Evolutionary conservation across 2,888 invertebrate species (phyloP).

Genomic region (Nomada fucata): DNA sequence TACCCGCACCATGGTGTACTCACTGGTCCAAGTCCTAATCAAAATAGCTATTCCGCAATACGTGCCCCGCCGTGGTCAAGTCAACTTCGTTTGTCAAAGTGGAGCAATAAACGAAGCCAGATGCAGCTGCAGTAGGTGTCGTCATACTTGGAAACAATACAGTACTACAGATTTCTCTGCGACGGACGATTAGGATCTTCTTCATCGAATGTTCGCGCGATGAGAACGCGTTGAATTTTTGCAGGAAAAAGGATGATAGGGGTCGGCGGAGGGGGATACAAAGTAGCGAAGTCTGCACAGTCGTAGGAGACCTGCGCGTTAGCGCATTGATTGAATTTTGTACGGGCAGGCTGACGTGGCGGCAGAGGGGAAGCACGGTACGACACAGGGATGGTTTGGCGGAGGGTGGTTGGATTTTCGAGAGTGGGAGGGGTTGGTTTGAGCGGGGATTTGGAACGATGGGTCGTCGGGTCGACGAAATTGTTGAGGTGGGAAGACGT

Average conservation of each 20-base stretch:
- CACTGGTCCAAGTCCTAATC: background rate
- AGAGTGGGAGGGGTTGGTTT: slow-evolving; percentile 50
- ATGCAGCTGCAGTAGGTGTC: background rate
- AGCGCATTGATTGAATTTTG: slow-evolving; percentile 78
- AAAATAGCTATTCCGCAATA: background rate
- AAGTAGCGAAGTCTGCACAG: slow-evolving; percentile 56
- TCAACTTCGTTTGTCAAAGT: background rate
- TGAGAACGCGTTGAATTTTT: slow-evolving; percentile 31
- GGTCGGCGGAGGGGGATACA: slow-evolving; percentile 16
- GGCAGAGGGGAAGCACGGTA: slow-evolving; percentile 46
- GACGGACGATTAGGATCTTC: slow-evolving; percentile 1
- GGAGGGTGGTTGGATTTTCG: slow-evolving; percentile 61
- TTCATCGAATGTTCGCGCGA: slow-evolving; percentile 26
- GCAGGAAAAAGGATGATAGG: background rate
- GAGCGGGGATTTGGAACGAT: slow-evolving; percentile 65
- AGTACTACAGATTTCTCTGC: background rate
- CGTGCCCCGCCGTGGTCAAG: background rate
- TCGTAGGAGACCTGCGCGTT: slow-evolving; percentile 67
- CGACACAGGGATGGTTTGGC: slow-evolving; percentile 9
- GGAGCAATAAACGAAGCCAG: slow-evolving; percentile 5
- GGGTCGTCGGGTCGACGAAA: slow-evolving; percentile 60
- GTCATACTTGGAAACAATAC: background rate
- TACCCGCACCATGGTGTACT: background rate
- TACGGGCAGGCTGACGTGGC: slow-evolving; percentile 54
- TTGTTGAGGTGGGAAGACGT: slow-evolving; percentile 41